Conservation (phyloP, 2,113 vertebrate genomes). For the Cairina moschata region DNA sequence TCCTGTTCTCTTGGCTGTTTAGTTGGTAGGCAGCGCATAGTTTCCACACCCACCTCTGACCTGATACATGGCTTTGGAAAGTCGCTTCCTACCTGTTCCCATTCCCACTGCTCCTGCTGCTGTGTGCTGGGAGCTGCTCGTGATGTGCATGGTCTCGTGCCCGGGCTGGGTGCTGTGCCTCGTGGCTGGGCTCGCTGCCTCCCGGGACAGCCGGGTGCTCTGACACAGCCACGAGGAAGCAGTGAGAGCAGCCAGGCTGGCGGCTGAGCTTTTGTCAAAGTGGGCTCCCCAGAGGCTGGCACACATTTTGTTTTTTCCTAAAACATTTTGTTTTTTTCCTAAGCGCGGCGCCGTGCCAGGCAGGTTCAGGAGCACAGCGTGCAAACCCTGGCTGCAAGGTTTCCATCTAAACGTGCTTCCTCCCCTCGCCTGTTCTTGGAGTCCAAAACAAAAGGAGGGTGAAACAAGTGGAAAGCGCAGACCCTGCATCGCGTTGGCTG, state of each 20-base stretch:
- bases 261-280: background rate
- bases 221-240: fast-evolving
- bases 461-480: background rate
- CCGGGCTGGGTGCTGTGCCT: background rate
- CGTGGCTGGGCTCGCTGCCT: fast-evolving
- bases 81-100: fast-evolving
- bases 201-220: background rate
- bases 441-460: fast-evolving
- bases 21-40: background rate
- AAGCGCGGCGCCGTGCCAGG: fast-evolving
- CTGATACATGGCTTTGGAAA: fast-evolving
- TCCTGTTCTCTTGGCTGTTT: background rate
- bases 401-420: background rate
- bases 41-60: background rate
- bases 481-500: fast-evolving
- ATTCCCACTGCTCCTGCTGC: fast-evolving
- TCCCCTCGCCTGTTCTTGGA: background rate
- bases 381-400: background rate
- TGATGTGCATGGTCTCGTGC: fast-evolving
- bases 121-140: fast-evolving
- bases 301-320: background rate
- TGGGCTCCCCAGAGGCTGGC: background rate
- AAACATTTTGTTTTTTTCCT: background rate
- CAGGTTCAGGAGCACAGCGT: background rate
- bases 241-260: background rate